Percentiles rank a stretch among this genome's conserved stretches.
Evolutionary conservation across 1,140 invertebrate species (phyloP).

Genomic region (Zaprionus ornatus): DNA sequence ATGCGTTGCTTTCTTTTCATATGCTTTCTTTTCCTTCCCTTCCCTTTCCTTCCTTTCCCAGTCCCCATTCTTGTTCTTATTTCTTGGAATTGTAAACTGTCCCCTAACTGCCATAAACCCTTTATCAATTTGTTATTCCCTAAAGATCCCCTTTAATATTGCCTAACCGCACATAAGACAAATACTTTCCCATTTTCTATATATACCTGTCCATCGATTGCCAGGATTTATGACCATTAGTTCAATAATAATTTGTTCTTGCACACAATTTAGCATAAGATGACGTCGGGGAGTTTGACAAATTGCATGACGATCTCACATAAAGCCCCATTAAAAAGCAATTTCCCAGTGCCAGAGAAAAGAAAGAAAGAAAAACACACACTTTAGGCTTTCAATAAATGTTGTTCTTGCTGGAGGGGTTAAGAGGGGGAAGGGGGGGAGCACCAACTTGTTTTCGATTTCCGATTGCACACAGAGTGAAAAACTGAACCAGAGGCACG

Average conservation of each 20-base stretch:
- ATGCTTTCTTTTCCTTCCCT: too few relatives aligned
- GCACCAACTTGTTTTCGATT: conserved; percentile 50
- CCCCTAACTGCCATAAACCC: too few relatives aligned
- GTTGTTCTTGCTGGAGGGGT: not conserved
- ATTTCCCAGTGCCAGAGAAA: conserved; percentile 24
- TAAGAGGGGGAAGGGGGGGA: not conserved
- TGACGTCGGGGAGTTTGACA: conserved; percentile 25
- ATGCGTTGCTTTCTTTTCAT: too few relatives aligned
- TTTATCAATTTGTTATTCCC: not conserved
- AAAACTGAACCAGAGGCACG: conserved; percentile 7
- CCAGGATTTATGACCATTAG: conserved; percentile 18
- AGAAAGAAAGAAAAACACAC: not conserved
- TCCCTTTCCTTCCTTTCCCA: too few relatives aligned
- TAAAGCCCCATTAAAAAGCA: conserved; percentile 49
- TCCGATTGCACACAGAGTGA: conserved; percentile 28
- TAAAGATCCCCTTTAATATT: not conserved
- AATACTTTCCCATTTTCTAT: not conserved
- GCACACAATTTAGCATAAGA: conserved; percentile 23
- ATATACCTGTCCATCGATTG: conserved; percentile 1
- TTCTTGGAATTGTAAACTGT: not conserved
- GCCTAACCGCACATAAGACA: not conserved
- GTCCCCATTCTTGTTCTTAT: too few relatives aligned
- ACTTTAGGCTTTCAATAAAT: conserved; percentile 31
- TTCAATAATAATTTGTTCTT: conserved; percentile 18
- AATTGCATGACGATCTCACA: conserved; percentile 30